Conservation (phyloP, 2,888 invertebrate species). For the Rhagonycha fulva region DNA sequence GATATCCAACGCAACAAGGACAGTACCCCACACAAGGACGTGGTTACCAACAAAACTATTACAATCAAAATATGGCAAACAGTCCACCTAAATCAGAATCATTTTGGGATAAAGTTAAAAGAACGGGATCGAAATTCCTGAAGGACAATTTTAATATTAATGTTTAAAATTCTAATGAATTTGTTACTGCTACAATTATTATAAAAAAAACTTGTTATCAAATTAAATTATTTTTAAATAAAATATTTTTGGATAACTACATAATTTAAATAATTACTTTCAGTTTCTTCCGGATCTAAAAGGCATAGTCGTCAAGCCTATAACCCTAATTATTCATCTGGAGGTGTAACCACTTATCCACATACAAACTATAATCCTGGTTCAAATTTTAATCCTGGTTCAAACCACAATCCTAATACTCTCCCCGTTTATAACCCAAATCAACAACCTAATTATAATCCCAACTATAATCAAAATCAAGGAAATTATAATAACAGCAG, state of each 20-base stretch:
- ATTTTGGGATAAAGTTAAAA: background rate
- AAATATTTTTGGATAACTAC: background rate
- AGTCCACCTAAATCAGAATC: background rate
- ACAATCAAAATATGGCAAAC: background rate
- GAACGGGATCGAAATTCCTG: background rate
- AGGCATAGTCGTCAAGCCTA: background rate
- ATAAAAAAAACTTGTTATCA: background rate
- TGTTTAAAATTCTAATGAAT: background rate
- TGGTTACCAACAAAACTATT: background rate
- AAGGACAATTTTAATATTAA: background rate
- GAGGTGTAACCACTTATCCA: background rate
- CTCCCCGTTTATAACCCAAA: background rate
- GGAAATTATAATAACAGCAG: background rate
- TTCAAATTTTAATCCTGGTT: background rate
- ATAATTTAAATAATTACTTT: background rate
- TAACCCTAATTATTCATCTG: background rate
- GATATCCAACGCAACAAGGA: background rate
- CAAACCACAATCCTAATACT: background rate
- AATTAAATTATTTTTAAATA: background rate
- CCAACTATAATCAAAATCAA: constrained; percentile 1
- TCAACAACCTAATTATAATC: background rate
- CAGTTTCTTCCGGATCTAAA: background rate
- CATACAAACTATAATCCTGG: background rate
- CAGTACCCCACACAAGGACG: background rate
- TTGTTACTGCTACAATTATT: background rate